These are phyloP conservation scores for Fopius arisanus DNA, from an alignment of 1,140 invertebrate genomes.

Conservation along the genomic window DNA sequence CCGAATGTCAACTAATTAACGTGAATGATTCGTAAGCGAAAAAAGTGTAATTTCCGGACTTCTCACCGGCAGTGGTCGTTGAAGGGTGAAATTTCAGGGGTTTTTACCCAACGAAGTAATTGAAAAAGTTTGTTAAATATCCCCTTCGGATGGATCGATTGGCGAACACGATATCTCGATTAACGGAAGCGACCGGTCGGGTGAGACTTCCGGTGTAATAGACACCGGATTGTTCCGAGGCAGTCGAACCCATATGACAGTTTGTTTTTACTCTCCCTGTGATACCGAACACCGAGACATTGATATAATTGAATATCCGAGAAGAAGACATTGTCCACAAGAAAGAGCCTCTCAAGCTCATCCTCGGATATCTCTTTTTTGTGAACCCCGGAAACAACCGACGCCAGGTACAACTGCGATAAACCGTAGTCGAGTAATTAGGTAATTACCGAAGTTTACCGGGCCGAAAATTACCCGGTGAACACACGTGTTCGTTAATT, in stretches of 20 bases:
- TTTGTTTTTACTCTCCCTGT: slow-evolving; percentile 2
- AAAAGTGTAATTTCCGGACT: too few species aligned
- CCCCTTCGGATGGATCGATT: slow-evolving; percentile 10
- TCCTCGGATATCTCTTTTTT: not conserved
- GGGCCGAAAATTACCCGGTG: not conserved
- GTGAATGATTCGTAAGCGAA: too few species aligned
- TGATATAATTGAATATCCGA: slow-evolving; percentile 13
- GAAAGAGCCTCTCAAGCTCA: not conserved
- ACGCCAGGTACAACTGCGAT: not conserved
- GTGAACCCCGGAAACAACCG: not conserved
- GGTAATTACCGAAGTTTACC: not conserved
- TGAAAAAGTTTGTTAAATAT: not conserved
- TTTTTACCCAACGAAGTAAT: not conserved
- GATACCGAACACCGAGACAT: slow-evolving; percentile 14
- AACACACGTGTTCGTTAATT: not conserved
- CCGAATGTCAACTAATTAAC: too few species aligned
- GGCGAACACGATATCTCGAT: slow-evolving; percentile 26
- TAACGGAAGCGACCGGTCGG: slow-evolving; percentile 23
- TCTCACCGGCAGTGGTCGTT: too few species aligned
- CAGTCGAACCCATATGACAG: slow-evolving; percentile 24
- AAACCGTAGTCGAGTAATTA: not conserved
- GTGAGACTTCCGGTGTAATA: slow-evolving; percentile 34
- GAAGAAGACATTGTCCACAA: not conserved
- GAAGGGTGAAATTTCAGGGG: not conserved
- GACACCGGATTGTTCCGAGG: slow-evolving; percentile 5